Conservation (phyloP, 2,888 invertebrate species). For the Apotomis turbidana region DNA sequence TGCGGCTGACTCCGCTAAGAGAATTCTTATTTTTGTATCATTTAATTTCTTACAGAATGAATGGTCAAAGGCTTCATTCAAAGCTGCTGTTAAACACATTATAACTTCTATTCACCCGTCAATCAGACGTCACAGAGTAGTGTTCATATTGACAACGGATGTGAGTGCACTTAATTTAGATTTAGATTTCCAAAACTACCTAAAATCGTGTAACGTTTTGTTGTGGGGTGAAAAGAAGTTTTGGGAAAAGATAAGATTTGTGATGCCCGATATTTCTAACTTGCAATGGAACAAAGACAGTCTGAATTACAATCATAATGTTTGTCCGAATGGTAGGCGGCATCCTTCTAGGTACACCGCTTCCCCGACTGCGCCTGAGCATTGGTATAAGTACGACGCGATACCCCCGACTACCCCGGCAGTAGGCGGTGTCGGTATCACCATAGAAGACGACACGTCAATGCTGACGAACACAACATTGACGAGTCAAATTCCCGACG, state of each 20-base stretch:
- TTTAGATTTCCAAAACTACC: conserved; percentile 88
- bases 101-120: conserved; percentile 86
- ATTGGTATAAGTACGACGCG: conserved; percentile 88
- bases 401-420: conserved; percentile 81
- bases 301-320: conserved; percentile 80
- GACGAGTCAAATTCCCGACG: conserved; percentile 86
- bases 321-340: conserved; percentile 83
- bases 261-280: conserved; percentile 90
- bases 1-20: conserved; percentile 85
- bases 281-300: conserved; percentile 85
- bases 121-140: conserved; percentile 84
- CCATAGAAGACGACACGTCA: conserved; percentile 84
- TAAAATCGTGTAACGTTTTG: conserved; percentile 88
- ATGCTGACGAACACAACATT: conserved; percentile 85
- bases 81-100: conserved; percentile 90
- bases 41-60: conserved; percentile 92
- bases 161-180: conserved; percentile 89
- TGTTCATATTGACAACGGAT: conserved; percentile 84
- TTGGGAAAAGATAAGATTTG: conserved; percentile 93
- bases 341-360: conserved; percentile 87
- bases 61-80: conserved; percentile 92
- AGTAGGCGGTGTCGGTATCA: conserved; percentile 74
- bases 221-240: conserved; percentile 93
- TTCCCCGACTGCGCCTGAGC: conserved; percentile 88
- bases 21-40: conserved; percentile 91